A percentile compares a stretch with the other conserved stretches of the same genome.
Evolutionary conservation across 2,888 invertebrate genomes (phyloP).

Genomic region (Piscicola geometra): DNA sequence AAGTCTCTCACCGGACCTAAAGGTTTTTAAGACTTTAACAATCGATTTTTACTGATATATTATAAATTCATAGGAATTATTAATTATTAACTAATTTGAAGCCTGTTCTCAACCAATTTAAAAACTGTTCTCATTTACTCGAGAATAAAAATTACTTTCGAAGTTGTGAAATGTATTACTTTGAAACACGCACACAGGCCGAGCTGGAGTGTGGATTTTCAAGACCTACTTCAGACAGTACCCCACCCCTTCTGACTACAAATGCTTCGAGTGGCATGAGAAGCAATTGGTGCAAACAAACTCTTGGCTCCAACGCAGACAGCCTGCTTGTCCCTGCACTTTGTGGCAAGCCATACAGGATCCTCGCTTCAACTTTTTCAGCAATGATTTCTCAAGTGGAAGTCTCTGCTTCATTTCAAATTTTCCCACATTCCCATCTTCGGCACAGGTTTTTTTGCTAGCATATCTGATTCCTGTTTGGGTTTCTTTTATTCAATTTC

Average conservation of each 20-base stretch:
- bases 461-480: neutral
- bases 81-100: too few relatives aligned
- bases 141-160: neutral
- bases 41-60: too few relatives aligned
- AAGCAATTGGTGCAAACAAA: constrained; percentile 7
- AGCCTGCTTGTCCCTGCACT: constrained; percentile 34
- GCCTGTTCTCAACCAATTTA: too few relatives aligned
- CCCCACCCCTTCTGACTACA: neutral
- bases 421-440: constrained; percentile 22
- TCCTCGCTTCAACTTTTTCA: constrained; percentile 20
- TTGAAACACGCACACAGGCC: constrained; percentile 15
- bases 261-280: constrained; percentile 31
- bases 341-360: constrained; percentile 37
- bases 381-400: neutral
- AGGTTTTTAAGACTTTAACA: constrained; percentile 13
- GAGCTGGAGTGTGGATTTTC: constrained; percentile 26
- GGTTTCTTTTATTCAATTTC: neutral
- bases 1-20: constrained; percentile 25
- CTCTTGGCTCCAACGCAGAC: neutral
- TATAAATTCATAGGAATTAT: too few relatives aligned
- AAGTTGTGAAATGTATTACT: neutral
- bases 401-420: constrained; percentile 17
- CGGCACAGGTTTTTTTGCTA: constrained; percentile 16
- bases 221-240: constrained; percentile 6
- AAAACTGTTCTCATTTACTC: too few relatives aligned